These are phyloP conservation scores for Gerris lacustris DNA, from an alignment of 2,888 invertebrate species.

Conservation along the genomic window DNA sequence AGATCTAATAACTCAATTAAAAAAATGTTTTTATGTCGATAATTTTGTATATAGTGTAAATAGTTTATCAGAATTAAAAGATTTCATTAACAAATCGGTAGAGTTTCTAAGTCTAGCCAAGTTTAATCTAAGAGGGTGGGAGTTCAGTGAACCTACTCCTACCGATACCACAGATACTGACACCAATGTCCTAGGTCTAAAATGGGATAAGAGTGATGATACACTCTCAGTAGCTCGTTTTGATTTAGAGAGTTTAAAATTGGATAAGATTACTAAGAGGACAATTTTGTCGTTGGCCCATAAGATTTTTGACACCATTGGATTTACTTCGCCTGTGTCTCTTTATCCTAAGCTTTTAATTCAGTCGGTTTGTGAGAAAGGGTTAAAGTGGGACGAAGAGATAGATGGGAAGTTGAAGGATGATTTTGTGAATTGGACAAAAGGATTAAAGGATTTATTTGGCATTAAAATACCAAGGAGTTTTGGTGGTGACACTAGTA, in stretches of 20 bases:
- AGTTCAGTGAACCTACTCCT: neutral
- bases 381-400: conserved; percentile 2
- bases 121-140: conserved; percentile 7
- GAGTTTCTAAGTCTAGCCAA: neutral
- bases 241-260: neutral
- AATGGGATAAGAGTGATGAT: neutral
- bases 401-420: neutral
- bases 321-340: neutral
- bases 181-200: neutral
- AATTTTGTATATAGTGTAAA: conserved; percentile 14
- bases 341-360: neutral
- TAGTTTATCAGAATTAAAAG: neutral
- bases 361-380: neutral
- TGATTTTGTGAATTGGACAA: neutral
- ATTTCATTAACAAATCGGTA: neutral
- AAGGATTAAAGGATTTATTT: neutral
- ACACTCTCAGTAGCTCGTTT: neutral
- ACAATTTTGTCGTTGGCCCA: neutral
- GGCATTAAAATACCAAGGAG: neutral
- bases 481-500: too few species aligned
- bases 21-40: conserved; percentile 19
- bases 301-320: neutral
- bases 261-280: neutral
- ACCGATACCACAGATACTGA: neutral
- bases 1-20: conserved; percentile 9